Base-by-base conservation (phyloP, 2,888 invertebrate genomes). In the Zygothrica quintamaculata region DNA sequence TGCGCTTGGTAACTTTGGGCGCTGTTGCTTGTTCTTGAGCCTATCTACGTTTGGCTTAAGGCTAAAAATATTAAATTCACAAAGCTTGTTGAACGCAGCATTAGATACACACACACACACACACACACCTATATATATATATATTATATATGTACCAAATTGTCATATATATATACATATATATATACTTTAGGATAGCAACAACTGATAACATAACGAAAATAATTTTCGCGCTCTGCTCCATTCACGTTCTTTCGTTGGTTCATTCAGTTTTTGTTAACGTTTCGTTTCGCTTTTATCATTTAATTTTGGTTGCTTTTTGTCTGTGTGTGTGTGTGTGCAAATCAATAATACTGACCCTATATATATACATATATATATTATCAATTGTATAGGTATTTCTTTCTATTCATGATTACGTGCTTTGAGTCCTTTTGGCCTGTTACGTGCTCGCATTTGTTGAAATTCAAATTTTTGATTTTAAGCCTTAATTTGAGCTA, bases 1-100 rank as follows among this genome's bases (percentile, higher is more conserved):
- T 77, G 74, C 75, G 67, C 80, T 65, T 46, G 65, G 81, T 65
- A 69, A 65, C 65, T 51, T 69, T 53, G 60, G 53, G 46, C 46
- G 18, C 34, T 55, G 42, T 31, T 44, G 33, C 37, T 34, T 42
- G 9, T 56, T 33, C 56, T 69, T 75, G 47, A 51, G 74, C 55
- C 78, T 64, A 65, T 58, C 64, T 69, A 57, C 71, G 65, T 67
- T 81, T 82, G 62, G 66, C 85, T 74, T 84, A 67, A 42, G 71
- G 82, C 87, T 87, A 87, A 87, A 84, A 87, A 87, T 84, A 84
- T 84, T 73, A 85, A 82, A 75, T 68, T 71, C 67, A 67, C 64
- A 71, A 59, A 65, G 76, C 66, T 71, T 64, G 71, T 65, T 68
- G 56, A 57, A 33, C 16, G 62, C 43, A 43, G 65, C 61, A 61